Evolutionary conservation across 2,888 invertebrate species (phyloP), one percentile per base, ranked within the genome.

Genomic region (Theretra japonica): DNA sequence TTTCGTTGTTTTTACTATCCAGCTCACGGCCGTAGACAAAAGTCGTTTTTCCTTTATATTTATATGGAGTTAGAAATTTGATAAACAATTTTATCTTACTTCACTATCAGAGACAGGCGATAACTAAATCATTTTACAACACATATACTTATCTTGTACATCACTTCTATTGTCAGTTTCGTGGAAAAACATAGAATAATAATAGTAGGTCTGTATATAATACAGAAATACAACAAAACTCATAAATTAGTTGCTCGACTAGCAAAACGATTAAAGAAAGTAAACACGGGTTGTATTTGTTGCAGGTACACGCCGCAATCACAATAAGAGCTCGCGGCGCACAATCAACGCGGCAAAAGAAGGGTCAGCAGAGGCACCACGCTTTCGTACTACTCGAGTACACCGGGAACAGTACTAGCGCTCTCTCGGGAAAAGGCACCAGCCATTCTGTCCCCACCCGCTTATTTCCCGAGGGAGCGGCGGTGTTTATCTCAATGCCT

Each of bases 301-400:
- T 65, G 21, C 65, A 65, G 65, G 65, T 65, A 65, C 48, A 65
- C 23, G 17, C 15, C 41, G 48, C n/a, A 4, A 23, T 65, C 23
- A 11, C 17, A 48, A 23, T 41, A 41, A 33, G 33, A n/a, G 30
- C n/a, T 48, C 41, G 62, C 60, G 17, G 21, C 41, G n/a, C 48
- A 65, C 65, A 48, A 23, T 17, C 41, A n/a, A 23, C 17, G 23
- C 41, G 48, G 48, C 48, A 23, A 17, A 23, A 65, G 41, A 48
- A 41, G 41, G 48, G 41, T 11, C 6, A 5, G 62, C 15, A 5
- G 23, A 48, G 41, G 48, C 23, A 21, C 41, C 41, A 15, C 60
- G n/a, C 65, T 41, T 6, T 23, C 23, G 19, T 3, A n/a, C 7
- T 33, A n/a, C 17, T 15, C 28, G 59, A 19, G 6, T 60, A 7